Base-by-base conservation (phyloP, 2,888 invertebrate species). In the Smittia sp. region DNA sequence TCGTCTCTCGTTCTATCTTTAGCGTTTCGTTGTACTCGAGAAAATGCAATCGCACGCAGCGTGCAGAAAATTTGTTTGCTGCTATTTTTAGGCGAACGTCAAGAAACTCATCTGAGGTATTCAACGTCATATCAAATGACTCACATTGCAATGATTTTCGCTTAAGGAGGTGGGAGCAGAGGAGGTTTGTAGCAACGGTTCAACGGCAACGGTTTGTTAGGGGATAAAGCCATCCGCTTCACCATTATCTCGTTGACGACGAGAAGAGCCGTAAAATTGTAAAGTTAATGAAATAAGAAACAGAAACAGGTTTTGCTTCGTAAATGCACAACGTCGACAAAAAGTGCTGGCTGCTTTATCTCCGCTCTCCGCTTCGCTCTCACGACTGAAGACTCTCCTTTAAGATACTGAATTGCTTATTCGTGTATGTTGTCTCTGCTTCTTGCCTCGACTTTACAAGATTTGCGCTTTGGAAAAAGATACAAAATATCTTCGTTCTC, bases 281-380 rank as follows among this genome's bases (percentile, higher is more conserved):
- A 4, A 63, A 63, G 63, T 25, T 69, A 69, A 69, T 69, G 54
- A 69, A 69, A 54, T 27, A 67, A 32, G 41, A 68, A 68, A 24
- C 22, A 46, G 24, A 69, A 69, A 69, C 69, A 69, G 69, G 69
- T 69, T 69, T 68, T 52, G 24, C 46, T 39, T 39, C 63, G n/a
- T 67, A 27, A 24, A 25, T 54, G 54, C 54, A 25, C 69, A 54
- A 52, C 68, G 46, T 68, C 69, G 22, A 54, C 25, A 69, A 68
- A 32, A 39, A 38, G 15, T 22, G 2, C 3, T 25, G 13, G n/a
- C n/a, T 13, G 27, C 25, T 4, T 25, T 27, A n/a, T 63, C 63
- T 63, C 27, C 27, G 25, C 22, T 41, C 41, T 41, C 67, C 32
- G 15, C 24, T 58, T 58, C 20, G 58, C 22, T 63, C 63, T 11